Conservation (phyloP, 1,140 invertebrate species). For the Lysiphlebus fabarum region DNA sequence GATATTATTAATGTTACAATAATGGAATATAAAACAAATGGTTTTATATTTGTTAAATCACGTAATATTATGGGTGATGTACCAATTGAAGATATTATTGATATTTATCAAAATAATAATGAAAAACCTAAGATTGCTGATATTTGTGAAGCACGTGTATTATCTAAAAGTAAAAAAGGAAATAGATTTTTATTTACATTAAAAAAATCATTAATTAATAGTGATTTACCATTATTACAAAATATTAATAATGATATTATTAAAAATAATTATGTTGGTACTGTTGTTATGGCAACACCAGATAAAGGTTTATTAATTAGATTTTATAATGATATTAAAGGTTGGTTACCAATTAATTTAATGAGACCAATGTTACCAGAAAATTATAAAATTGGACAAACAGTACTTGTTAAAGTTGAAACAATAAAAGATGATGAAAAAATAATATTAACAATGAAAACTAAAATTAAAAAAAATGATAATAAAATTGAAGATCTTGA, state of each 20-base stretch:
- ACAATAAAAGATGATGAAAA: constrained; percentile 46
- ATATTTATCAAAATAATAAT: constrained; percentile 31
- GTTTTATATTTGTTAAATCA: constrained; percentile 40
- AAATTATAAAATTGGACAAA: constrained; percentile 46
- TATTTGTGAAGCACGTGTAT: constrained; percentile 55
- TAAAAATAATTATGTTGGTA: constrained; percentile 57
- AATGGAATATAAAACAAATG: constrained; percentile 32
- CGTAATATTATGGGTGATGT: constrained; percentile 48
- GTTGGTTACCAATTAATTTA: constrained; percentile 58
- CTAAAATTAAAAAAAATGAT: constrained; percentile 18
- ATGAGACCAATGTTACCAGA: constrained; percentile 44
- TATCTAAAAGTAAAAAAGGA: constrained; percentile 44
- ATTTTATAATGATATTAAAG: constrained; percentile 62
- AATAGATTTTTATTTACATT: constrained; percentile 56
- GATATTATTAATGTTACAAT: constrained; percentile 55
- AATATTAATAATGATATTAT: constrained; percentile 52
- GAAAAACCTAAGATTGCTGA: constrained; percentile 51
- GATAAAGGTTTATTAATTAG: constrained; percentile 56
- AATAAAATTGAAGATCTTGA: constrained; percentile 18
- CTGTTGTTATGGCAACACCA: constrained; percentile 51
- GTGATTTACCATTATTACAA: constrained; percentile 52
- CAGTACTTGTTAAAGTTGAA: constrained; percentile 55
- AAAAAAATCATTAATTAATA: constrained; percentile 59
- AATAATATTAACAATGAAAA: constrained; percentile 46
- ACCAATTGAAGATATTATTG: constrained; percentile 32